phyloP scores from a whole-genome alignment of 2,888 invertebrate species.

The Drosophila demipolita region DNA sequence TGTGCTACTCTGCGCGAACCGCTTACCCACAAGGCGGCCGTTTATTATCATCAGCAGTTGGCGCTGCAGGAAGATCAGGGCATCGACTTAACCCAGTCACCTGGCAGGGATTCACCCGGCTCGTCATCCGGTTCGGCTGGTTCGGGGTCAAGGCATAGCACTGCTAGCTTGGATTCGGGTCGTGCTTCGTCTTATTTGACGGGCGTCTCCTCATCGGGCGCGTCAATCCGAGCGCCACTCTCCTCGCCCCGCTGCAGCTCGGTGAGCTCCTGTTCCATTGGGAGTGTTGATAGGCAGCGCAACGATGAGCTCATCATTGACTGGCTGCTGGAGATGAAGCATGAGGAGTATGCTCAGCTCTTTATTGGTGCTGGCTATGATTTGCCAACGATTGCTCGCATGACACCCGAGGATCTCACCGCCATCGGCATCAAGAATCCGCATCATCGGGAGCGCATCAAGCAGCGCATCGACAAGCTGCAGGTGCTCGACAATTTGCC shows the following conservation, averaged over 20 bases:
- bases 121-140: slow-evolving; percentile 95
- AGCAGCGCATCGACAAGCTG: slow-evolving; percentile 97
- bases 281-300: slow-evolving; percentile 91
- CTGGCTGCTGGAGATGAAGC: slow-evolving; percentile 96
- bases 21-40: slow-evolving; percentile 91
- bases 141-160: slow-evolving; percentile 95
- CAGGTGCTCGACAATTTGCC: slow-evolving; percentile 97
- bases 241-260: slow-evolving; percentile 89
- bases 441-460: slow-evolving; percentile 97
- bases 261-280: slow-evolving; percentile 91
- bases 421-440: slow-evolving; percentile 98
- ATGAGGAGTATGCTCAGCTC: slow-evolving; percentile 97
- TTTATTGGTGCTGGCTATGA: slow-evolving; percentile 99
- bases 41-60: slow-evolving; percentile 92
- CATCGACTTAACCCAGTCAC: slow-evolving; percentile 95
- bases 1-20: slow-evolving; percentile 87
- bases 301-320: slow-evolving; percentile 96
- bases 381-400: slow-evolving; percentile 98
- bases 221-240: slow-evolving; percentile 85
- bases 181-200: slow-evolving; percentile 92
- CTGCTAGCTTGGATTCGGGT: slow-evolving; percentile 94
- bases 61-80: slow-evolving; percentile 94
- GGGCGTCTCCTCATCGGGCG: slow-evolving; percentile 82
- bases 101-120: slow-evolving; percentile 96
- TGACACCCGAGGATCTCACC: slow-evolving; percentile 98